Percentiles rank a stretch among this genome's conserved stretches.
Conservation (phyloP, 1,140 invertebrate genomes). For the Rhopalosiphum padi region DNA sequence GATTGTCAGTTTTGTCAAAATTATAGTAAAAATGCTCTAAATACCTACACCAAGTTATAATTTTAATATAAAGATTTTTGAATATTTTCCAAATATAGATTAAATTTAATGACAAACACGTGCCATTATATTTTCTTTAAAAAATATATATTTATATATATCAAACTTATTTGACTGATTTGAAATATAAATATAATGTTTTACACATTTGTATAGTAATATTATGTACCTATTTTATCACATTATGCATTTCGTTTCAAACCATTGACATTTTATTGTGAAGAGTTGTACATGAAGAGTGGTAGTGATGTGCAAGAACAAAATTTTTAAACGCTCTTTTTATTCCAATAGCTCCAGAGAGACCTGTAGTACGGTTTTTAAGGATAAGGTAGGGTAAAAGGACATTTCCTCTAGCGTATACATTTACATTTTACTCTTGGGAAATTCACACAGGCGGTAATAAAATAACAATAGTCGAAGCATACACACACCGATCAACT, state of each 20-base stretch:
- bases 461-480: slow-evolving; percentile 57
- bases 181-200: neutral
- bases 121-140: neutral
- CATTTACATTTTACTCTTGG: slow-evolving; percentile 55
- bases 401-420: slow-evolving; percentile 25
- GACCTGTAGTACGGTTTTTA: slow-evolving; percentile 40
- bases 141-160: neutral
- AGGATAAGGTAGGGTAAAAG: slow-evolving; percentile 28
- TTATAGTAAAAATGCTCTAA: neutral
- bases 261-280: neutral
- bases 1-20: neutral
- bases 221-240: slow-evolving; percentile 27
- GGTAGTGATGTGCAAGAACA: slow-evolving; percentile 26
- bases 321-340: slow-evolving; percentile 52
- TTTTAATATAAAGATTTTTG: neutral
- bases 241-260: neutral
- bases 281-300: neutral
- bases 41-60: neutral
- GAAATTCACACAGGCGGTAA: slow-evolving; percentile 46
- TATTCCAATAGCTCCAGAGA: slow-evolving; percentile 44
- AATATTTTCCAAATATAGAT: neutral
- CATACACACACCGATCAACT: slow-evolving; percentile 29
- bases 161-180: neutral
- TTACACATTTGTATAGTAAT: slow-evolving; percentile 3
- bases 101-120: neutral